Evolutionary conservation across 2,113 vertebrate species (phyloP).

Genomic region (Bubo scandiacus): DNA sequence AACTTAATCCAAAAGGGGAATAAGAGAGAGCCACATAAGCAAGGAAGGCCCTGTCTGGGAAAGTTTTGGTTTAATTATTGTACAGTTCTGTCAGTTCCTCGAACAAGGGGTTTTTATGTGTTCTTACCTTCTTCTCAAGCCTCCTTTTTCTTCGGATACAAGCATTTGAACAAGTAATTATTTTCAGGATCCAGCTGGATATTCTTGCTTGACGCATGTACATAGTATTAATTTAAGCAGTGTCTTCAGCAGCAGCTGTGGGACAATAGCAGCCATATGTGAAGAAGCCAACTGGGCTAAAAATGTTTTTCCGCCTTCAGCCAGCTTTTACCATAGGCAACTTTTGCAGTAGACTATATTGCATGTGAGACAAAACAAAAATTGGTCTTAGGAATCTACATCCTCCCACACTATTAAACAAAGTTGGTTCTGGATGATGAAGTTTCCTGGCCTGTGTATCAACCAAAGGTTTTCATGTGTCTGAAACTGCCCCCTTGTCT

Average conservation of each 20-base stretch:
- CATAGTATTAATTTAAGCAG: background rate
- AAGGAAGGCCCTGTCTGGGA: background rate
- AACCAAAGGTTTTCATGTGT: background rate
- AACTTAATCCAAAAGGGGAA: background rate
- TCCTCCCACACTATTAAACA: background rate
- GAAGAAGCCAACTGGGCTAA: background rate
- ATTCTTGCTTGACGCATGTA: background rate
- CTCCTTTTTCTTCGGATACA: background rate
- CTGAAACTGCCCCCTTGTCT: background rate
- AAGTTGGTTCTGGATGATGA: background rate
- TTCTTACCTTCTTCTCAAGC: background rate
- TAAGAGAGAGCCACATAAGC: background rate
- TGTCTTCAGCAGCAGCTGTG: background rate
- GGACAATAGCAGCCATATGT: background rate
- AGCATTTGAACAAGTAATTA: background rate
- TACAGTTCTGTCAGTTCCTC: background rate
- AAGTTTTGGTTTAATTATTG: background rate
- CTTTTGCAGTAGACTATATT: background rate
- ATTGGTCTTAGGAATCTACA: background rate
- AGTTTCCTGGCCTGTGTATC: background rate
- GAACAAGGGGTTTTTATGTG: background rate
- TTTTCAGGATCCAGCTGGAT: background rate
- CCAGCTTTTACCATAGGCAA: background rate
- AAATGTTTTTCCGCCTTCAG: background rate
- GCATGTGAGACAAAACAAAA: background rate